Base-by-base conservation (phyloP, 1,140 invertebrate species). In the Coboldia fuscipes region DNA sequence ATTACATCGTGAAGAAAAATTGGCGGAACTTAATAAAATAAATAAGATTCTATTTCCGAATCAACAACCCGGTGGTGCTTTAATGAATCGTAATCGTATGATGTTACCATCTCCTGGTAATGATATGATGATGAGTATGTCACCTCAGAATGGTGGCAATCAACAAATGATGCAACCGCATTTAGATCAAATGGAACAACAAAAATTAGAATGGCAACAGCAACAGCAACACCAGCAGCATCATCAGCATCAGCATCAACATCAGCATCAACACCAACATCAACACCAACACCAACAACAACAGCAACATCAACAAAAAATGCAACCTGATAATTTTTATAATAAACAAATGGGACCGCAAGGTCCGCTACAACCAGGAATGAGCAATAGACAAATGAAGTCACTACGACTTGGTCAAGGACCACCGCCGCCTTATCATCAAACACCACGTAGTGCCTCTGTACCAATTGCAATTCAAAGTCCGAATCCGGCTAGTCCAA, bases 1-100 rank as follows among this genome's bases (percentile, higher is more conserved):
- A 33, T 83, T 90, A 36, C 84, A 90, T 47, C 65, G 90, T 35
- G 86, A 92, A 57, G 83, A 88, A 51, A 80, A 90, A 44, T 61
- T 96, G 17, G 88, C 86, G 4, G 86, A 76, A 24, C 66, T 97
- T 38, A 66, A 81, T 33, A 89, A 90, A 63, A 85, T 97, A 70
- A 79, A 90, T 43, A 76, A 86, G 50, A 73, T 93, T 60, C 58
- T 94, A 20, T 86, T 92, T 59, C 81, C 80, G 0, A 82, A 88
- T 48, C 71, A 72, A 23, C 54, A 56, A 3, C 42, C 36, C 9
- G 36, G 39, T 37, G 47, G 45, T 35, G 50, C 48, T 16, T 33
- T 19, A 15, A n/a, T 32, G 12, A 9, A 4, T 18, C 6, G 6
- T 30, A 20, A 20, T 32, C 10, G 40, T 63, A 45, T 48, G 64